Conservation (phyloP, 2,888 invertebrate genomes). For the Pediacus dermestoides region DNA sequence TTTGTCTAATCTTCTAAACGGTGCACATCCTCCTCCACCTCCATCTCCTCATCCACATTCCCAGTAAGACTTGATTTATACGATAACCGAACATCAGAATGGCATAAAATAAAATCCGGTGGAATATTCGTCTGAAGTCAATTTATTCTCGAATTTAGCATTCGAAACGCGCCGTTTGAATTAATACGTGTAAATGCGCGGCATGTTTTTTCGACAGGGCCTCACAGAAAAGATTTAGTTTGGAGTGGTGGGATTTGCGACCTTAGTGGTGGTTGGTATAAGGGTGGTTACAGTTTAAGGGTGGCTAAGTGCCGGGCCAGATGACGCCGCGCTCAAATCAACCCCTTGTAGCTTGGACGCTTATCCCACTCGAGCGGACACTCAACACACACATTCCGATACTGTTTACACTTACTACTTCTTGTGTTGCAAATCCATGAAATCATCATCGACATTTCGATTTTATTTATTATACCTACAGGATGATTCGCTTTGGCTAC, state of each 20-base stretch:
- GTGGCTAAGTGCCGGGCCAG: constrained; percentile 55
- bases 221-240: constrained; percentile 40
- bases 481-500: too few relatives aligned
- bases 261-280: constrained; percentile 33
- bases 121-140: constrained; percentile 36
- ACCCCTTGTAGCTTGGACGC: constrained; percentile 40
- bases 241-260: constrained; percentile 29
- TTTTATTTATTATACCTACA: too few relatives aligned
- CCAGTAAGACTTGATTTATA: constrained; percentile 32
- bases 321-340: constrained; percentile 52
- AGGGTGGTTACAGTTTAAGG: constrained; percentile 37
- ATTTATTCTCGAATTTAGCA: constrained; percentile 45
- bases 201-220: constrained; percentile 47
- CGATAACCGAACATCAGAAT: constrained; percentile 33
- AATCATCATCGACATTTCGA: too few relatives aligned
- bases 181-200: constrained; percentile 49
- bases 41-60: constrained; percentile 12
- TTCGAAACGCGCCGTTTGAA: constrained; percentile 45
- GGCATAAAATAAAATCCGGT: constrained; percentile 35
- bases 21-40: not conserved
- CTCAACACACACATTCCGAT: too few relatives aligned
- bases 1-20: constrained; percentile 18
- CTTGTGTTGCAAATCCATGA: too few relatives aligned
- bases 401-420: too few relatives aligned
- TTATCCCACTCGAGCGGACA: constrained; percentile 32